phyloP scores from a whole-genome alignment of 53 echinoderm and acorn worm species.

The Stichopus horrens region DNA sequence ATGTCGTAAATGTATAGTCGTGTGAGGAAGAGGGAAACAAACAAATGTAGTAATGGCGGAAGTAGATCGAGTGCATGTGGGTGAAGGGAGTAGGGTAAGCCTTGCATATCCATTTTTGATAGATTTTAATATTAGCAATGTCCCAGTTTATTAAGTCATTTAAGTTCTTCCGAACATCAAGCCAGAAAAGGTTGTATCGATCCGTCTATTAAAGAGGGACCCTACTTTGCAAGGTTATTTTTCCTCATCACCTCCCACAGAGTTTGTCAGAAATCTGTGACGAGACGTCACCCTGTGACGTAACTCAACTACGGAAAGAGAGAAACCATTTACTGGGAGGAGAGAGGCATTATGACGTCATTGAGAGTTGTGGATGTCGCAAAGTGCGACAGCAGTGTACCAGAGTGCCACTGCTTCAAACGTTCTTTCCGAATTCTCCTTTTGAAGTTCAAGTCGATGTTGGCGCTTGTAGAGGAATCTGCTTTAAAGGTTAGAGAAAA shows the following conservation, averaged over 20 bases:
- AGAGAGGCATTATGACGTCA: neutral
- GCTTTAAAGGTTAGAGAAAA: neutral
- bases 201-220: too few relatives aligned
- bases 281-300: neutral
- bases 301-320: neutral
- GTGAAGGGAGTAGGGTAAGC: too few relatives aligned
- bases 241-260: neutral
- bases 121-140: too few relatives aligned
- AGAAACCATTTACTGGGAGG: conserved; percentile 11
- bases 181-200: too few relatives aligned
- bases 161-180: too few relatives aligned
- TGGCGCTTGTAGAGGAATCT: neutral
- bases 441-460: conserved; percentile 31
- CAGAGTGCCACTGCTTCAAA: neutral
- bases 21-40: too few relatives aligned
- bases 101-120: too few relatives aligned
- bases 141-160: too few relatives aligned
- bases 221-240: too few relatives aligned
- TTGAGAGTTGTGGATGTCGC: conserved; percentile 4
- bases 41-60: too few relatives aligned
- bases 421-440: conserved; percentile 20
- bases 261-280: neutral
- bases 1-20: too few relatives aligned
- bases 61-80: too few relatives aligned
- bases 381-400: neutral